phyloP scores from a whole-genome alignment of 2,797 vertebrate genomes.

The Heterohyrax brucei region DNA sequence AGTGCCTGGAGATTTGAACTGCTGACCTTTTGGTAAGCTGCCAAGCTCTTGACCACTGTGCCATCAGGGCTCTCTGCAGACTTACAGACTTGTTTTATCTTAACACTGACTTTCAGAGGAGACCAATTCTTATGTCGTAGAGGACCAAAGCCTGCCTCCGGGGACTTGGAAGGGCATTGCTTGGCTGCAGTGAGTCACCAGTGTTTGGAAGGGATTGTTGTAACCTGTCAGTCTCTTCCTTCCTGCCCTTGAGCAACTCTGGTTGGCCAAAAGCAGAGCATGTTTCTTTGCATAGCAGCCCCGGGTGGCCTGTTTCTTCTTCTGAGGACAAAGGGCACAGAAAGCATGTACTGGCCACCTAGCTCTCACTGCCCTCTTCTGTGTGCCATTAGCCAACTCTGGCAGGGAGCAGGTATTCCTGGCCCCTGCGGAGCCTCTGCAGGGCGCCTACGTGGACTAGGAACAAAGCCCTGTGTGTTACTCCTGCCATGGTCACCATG shows the following conservation, averaged over 20 bases:
- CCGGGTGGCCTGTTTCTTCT: constrained; percentile 3
- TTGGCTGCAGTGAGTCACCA: not conserved
- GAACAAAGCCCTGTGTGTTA: constrained; percentile 76
- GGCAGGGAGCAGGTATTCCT: not conserved
- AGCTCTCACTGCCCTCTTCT: not conserved
- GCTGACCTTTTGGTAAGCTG: no score
- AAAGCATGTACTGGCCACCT: not conserved
- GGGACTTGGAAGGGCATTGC: not conserved
- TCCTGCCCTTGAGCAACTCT: not conserved
- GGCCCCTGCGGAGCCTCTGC: constrained; percentile 15
- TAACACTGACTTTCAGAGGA: not conserved
- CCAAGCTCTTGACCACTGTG: no score
- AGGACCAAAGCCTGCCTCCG: not conserved
- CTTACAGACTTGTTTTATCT: not conserved
- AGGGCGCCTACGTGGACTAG: not conserved
- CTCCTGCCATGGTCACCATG: not conserved
- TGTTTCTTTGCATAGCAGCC: not conserved
- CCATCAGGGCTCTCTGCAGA: not conserved
- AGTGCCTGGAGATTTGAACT: no score
- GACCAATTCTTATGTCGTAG: not conserved
- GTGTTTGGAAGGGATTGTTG: not conserved
- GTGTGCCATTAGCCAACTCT: not conserved
- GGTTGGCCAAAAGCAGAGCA: constrained; percentile 1
- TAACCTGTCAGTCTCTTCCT: not conserved
- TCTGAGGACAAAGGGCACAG: not conserved